A percentile compares a stretch with the other conserved stretches of the same genome.
phyloP scores from a whole-genome alignment of 2,797 vertebrate species.

The Lates japonicus region DNA sequence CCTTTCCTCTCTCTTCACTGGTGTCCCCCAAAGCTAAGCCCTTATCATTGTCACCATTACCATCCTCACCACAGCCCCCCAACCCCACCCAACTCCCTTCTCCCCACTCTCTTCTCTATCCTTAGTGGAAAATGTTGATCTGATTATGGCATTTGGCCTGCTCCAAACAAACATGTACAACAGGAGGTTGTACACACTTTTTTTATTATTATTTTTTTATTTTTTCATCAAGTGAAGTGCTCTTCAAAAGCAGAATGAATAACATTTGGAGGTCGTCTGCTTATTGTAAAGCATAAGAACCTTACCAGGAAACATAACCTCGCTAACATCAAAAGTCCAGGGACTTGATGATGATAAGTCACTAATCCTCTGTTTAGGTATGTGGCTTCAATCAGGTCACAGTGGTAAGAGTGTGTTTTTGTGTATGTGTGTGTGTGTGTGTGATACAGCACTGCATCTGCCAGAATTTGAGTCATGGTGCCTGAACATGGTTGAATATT shows the following conservation, averaged over 20 bases:
- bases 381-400: slow-evolving; percentile 64
- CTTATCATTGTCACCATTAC: slow-evolving; percentile 49
- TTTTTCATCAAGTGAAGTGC: slow-evolving; percentile 82
- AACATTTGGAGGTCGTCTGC: slow-evolving; percentile 61
- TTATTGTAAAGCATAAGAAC: slow-evolving; percentile 76
- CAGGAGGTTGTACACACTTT: slow-evolving; percentile 56
- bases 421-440: slow-evolving; percentile 22
- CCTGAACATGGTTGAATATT: slow-evolving; percentile 54
- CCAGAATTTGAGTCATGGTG: slow-evolving; percentile 64
- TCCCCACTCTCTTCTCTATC: slow-evolving; percentile 27
- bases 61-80: slow-evolving; percentile 32
- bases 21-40: slow-evolving; percentile 37
- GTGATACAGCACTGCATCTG: slow-evolving; percentile 31
- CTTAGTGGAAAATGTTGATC: slow-evolving; percentile 71
- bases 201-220: slow-evolving; percentile 52
- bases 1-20: slow-evolving; percentile 27
- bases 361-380: slow-evolving; percentile 77
- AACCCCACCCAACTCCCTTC: not conserved
- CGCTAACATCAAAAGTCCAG: slow-evolving; percentile 59
- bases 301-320: slow-evolving; percentile 72
- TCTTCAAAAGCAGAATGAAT: slow-evolving; percentile 66
- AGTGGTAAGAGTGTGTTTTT: slow-evolving; percentile 17
- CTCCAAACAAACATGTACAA: slow-evolving; percentile 75
- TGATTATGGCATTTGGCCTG: slow-evolving; percentile 74
- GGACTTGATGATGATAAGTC: slow-evolving; percentile 70